Evolutionary conservation across 2,888 invertebrate genomes (phyloP).

Genomic region (Aporophyla nigra): DNA sequence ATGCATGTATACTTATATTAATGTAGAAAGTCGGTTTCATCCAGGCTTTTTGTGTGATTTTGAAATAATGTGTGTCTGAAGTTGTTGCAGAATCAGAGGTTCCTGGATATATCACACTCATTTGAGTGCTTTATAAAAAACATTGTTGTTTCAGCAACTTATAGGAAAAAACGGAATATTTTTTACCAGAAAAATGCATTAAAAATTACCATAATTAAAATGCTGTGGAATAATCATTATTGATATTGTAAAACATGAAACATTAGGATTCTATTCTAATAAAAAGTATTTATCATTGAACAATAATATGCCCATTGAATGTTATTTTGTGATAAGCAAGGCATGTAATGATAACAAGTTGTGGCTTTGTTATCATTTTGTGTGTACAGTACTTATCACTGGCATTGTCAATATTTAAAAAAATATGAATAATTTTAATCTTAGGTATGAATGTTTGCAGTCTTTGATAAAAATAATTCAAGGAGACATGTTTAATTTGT

Average conservation of each 20-base stretch:
- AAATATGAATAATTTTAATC: neutral
- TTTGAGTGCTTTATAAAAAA: neutral
- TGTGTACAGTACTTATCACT: constrained; percentile 8
- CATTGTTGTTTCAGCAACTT: neutral
- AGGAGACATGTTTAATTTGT: neutral
- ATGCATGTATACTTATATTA: neutral
- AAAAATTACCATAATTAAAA: neutral
- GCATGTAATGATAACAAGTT: constrained; percentile 42
- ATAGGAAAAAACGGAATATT: neutral
- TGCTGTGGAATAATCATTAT: neutral
- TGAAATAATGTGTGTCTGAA: neutral
- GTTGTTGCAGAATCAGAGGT: neutral
- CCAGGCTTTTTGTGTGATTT: neutral
- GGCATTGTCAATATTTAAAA: constrained; percentile 12
- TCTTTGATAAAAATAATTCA: neutral
- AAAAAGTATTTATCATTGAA: neutral
- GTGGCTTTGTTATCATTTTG: constrained; percentile 11
- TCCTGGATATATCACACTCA: neutral
- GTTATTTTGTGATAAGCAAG: constrained; percentile 37
- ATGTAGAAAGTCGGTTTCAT: neutral
- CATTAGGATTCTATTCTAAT: neutral
- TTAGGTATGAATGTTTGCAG: neutral
- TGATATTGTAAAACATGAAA: neutral
- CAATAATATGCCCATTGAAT: constrained; percentile 1
- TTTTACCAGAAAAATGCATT: neutral